phyloP scores from a whole-genome alignment of 2,888 invertebrate species.

The Rhorus exstirpatorius region DNA sequence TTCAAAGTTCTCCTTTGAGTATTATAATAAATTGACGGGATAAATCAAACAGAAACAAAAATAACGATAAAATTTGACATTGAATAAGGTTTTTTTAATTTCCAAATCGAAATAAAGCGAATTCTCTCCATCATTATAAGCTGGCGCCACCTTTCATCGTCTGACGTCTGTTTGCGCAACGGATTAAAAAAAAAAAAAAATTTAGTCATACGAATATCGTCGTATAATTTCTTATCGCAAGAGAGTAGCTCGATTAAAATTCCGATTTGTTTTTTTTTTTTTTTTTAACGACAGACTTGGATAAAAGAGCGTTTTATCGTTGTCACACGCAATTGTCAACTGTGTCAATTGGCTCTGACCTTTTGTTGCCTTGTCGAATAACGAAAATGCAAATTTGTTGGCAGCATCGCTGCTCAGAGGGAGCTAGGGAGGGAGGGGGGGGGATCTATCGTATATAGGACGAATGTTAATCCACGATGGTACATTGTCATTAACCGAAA shows the following conservation, averaged over 20 bases:
- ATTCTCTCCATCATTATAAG: background rate
- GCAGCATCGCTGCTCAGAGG: background rate
- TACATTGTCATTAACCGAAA: conserved; percentile 61
- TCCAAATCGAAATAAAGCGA: too few relatives aligned
- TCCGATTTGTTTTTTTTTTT: background rate
- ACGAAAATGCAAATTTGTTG: conserved; percentile 1
- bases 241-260: background rate
- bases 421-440: background rate
- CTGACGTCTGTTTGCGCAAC: background rate
- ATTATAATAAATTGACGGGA: too few relatives aligned
- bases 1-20: too few relatives aligned
- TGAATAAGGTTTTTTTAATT: background rate
- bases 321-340: conserved; percentile 27
- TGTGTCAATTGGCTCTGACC: conserved; percentile 21
- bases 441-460: conserved; percentile 15
- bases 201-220: background rate
- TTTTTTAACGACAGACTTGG: background rate
- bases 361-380: background rate
- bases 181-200: conserved; percentile 10
- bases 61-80: background rate
- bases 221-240: conserved; percentile 6
- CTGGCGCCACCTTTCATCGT: background rate
- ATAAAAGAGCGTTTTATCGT: background rate
- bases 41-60: too few relatives aligned
- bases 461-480: conserved; percentile 39